Evolutionary conservation across 2,113 vertebrate species (phyloP).

Genomic region (Chloroceryle aenea): DNA sequence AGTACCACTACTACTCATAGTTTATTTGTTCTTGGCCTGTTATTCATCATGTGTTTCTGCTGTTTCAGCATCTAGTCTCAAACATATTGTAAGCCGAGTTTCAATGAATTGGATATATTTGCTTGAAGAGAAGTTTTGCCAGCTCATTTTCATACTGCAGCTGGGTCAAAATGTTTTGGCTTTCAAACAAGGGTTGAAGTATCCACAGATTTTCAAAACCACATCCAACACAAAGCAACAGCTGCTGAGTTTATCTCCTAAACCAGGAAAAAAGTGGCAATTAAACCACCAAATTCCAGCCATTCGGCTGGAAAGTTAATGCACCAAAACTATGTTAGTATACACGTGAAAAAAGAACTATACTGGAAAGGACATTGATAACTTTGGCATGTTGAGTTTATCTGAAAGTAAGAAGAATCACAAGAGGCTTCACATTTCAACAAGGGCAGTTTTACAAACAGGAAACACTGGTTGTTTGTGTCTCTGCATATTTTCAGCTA

Average conservation of each 20-base stretch:
- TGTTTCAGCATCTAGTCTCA: not conserved
- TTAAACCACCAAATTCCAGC: conserved; percentile 68
- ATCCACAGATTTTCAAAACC: conserved; percentile 70
- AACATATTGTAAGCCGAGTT: conserved; percentile 53
- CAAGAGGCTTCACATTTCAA: not conserved
- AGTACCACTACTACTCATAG: not conserved
- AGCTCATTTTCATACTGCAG: conserved; percentile 61
- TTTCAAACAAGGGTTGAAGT: conserved; percentile 63
- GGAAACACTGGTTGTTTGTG: not conserved
- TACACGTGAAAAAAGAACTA: conserved; percentile 31
- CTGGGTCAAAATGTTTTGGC: conserved; percentile 68
- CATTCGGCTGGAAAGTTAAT: conserved; percentile 43
- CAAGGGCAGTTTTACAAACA: not conserved
- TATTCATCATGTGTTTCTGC: conserved; percentile 16
- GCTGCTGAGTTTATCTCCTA: conserved; percentile 74
- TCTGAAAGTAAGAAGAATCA: not conserved
- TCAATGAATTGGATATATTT: conserved; percentile 37
- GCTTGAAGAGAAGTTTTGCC: conserved; percentile 48
- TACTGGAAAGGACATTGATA: conserved; percentile 19
- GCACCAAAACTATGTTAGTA: conserved; percentile 32
- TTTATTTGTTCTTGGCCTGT: not conserved
- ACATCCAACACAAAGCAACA: conserved; percentile 63
- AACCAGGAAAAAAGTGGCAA: conserved; percentile 69
- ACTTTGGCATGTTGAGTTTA: not conserved
- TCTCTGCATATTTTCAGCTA: not conserved